These are phyloP conservation scores for Limnephilus lunatus DNA, from an alignment of 2,888 invertebrate species.

Conservation along the genomic window DNA sequence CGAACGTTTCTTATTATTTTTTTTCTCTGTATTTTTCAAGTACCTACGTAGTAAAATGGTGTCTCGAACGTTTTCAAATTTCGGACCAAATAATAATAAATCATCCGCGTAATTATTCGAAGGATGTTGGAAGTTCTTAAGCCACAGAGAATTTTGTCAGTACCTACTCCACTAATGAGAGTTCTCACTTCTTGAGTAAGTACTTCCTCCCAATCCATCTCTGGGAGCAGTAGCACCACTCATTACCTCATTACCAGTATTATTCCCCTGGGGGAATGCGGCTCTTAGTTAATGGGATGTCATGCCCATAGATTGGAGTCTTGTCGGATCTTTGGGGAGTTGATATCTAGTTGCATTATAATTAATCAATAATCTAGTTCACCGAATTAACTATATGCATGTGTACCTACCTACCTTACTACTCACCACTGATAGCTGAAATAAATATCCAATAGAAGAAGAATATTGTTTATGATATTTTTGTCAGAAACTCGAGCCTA, in stretches of 20 bases:
- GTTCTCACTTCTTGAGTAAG: conserved; percentile 2
- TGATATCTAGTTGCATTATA: neutral
- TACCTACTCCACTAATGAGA: neutral
- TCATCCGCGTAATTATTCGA: neutral
- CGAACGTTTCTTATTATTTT: neutral
- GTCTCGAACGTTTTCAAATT: neutral
- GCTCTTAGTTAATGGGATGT: neutral
- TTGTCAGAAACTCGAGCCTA: neutral
- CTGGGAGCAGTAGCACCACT: neutral
- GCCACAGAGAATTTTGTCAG: neutral
- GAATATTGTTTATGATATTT: neutral
- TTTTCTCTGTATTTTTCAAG: neutral
- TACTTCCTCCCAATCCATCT: neutral
- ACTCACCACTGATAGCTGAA: neutral
- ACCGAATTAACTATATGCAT: neutral
- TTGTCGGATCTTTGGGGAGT: neutral
- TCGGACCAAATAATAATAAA: neutral
- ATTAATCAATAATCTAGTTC: neutral
- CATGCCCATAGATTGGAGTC: neutral
- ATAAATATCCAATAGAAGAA: neutral
- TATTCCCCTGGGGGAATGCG: neutral
- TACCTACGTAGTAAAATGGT: neutral
- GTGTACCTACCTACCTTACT: too few relatives aligned
- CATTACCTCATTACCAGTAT: neutral
- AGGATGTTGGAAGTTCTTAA: neutral